phyloP scores from a whole-genome alignment of 1,140 invertebrate genomes.

The Rhyzopertha dominica region DNA sequence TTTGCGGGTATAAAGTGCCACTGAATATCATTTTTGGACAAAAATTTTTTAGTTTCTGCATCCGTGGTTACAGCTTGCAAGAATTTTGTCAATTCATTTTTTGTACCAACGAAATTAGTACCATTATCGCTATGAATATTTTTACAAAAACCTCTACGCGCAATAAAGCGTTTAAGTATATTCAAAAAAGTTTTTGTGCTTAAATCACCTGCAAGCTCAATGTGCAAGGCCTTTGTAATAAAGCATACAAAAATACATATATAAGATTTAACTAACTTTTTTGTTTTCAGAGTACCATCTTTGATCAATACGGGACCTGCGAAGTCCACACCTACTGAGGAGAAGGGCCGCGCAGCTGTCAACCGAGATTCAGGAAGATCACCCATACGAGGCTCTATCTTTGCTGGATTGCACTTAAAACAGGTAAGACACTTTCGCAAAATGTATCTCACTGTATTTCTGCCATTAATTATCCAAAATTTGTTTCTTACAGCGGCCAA shows the following conservation, averaged over 20 bases:
- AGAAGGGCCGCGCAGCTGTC: slow-evolving; percentile 31
- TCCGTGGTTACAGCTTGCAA: not conserved
- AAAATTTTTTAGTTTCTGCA: not conserved
- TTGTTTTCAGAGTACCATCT: not conserved
- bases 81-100: not conserved
- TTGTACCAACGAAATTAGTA: slow-evolving; percentile 18
- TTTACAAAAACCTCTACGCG: slow-evolving; percentile 25
- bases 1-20: slow-evolving; percentile 30
- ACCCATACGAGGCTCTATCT: slow-evolving; percentile 31
- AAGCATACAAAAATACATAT: slow-evolving; percentile 42
- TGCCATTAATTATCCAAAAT: slow-evolving; percentile 28
- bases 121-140: slow-evolving; percentile 16
- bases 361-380: slow-evolving; percentile 18
- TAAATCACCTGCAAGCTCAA: slow-evolving; percentile 27
- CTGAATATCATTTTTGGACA: slow-evolving; percentile 15
- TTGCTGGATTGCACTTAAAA: slow-evolving; percentile 14
- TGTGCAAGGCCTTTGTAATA: slow-evolving; percentile 32
- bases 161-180: slow-evolving; percentile 40
- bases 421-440: slow-evolving; percentile 33
- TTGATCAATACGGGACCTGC: slow-evolving; percentile 39
- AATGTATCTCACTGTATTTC: slow-evolving; percentile 7
- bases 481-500: slow-evolving; percentile 17
- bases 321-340: slow-evolving; percentile 41
- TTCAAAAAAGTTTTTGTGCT: slow-evolving; percentile 32
- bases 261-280: slow-evolving; percentile 32